Evolutionary conservation across 1,140 invertebrate species (phyloP).

Genomic region (Globodera rostochiensis): DNA sequence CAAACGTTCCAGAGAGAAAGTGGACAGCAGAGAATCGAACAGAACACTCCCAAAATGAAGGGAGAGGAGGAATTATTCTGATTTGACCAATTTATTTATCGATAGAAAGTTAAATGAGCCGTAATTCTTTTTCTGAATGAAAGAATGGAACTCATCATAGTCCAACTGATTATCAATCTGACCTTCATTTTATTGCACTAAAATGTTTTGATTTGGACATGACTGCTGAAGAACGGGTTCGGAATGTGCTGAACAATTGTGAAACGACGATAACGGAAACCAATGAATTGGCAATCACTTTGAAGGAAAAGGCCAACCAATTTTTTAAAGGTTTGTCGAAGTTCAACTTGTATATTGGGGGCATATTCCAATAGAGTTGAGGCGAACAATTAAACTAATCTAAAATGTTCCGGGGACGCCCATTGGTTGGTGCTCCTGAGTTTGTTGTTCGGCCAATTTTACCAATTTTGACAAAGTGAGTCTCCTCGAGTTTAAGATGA

Average conservation of each 20-base stretch:
- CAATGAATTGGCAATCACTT: conserved; percentile 72
- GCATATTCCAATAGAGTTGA: too few relatives aligned
- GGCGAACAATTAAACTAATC: too few relatives aligned
- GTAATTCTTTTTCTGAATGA: background rate
- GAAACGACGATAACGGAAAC: conserved; percentile 13
- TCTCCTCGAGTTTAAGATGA: conserved; percentile 74
- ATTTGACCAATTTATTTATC: background rate
- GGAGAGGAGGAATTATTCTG: conserved; percentile 34
- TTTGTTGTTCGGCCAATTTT: too few relatives aligned
- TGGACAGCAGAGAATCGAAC: conserved; percentile 18
- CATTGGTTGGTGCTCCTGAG: too few relatives aligned
- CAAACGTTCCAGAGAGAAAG: conserved; percentile 17
- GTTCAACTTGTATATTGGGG: too few relatives aligned
- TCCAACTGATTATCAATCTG: background rate
- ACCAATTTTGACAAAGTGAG: background rate
- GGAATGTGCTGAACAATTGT: conserved; percentile 6
- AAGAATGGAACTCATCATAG: background rate
- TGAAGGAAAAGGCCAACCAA: conserved; percentile 82
- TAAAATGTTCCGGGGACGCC: too few relatives aligned
- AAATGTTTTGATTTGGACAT: conserved; percentile 6
- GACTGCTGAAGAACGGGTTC: conserved; percentile 1
- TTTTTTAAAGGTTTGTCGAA: conserved; percentile 77
- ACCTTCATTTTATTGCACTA: conserved; percentile 3
- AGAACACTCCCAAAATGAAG: conserved; percentile 26
- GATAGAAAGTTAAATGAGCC: background rate